Base-by-base conservation (phyloP, 2,797 vertebrate species). In the Pseudocheirus occidentalis region DNA sequence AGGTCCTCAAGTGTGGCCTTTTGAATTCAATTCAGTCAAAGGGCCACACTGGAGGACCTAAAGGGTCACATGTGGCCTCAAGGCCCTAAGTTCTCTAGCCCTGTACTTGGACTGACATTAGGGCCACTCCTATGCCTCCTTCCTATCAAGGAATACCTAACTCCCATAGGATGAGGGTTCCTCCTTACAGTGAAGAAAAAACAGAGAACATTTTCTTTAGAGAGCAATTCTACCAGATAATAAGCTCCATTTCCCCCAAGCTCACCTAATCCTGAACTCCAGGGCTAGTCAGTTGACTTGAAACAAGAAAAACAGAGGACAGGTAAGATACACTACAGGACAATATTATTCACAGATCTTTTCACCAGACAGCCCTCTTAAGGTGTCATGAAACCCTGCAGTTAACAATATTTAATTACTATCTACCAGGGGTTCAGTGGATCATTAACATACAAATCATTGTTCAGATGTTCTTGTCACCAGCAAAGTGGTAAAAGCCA, bases 401-500 rank as follows among this genome's bases (percentile, higher is more conserved):
- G 90, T 96, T 97, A 96, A 93, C 81, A 94, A 95, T 96, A 94
- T 93, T 96, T 98, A 97, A 97, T 97, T 96, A 97, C 93, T 94
- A 96, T 24, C 95, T 96, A 94, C 92, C 58, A 91, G 52, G 53
- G 55, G 28, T 92, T 94, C 94, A 96, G 93, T 34, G 58, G 58
- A 92, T 94, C 94, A 95, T 97, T 97, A 96, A 95, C 95, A 96
- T 93, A 92, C 52, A 96, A 96, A 95, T 94, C 95, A 95, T 92
- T 94, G 94, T 93, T 96, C 92, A 91, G 31, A 96, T 94, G 58
- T 73, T 93, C 90, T 58, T 52, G 34, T 96, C 91, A 95, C 94
- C 55, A 94, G 31, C 54, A 58, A 97, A 95, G 87, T 10, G 14
- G 94, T 95, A 6, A 95, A 95, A 97, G 95, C 10, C 89, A 96